Conservation (phyloP, 2,888 invertebrate species). For the Acleris cristana region DNA sequence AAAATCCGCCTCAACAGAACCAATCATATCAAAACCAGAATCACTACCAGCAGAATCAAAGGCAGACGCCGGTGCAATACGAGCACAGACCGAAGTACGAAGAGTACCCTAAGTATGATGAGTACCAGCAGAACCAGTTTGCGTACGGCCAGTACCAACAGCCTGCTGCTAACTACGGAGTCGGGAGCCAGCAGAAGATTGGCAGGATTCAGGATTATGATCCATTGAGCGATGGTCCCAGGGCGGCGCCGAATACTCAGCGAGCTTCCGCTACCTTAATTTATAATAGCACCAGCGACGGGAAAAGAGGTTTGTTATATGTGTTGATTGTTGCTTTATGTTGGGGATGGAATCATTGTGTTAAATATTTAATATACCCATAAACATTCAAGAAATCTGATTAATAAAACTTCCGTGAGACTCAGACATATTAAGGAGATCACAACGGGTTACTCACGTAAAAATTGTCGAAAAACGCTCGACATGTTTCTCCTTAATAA, state of each 20-base stretch:
- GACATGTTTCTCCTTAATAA: no score
- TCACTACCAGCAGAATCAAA: conserved; percentile 24
- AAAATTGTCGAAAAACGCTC: no score
- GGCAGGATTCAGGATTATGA: conserved; percentile 92
- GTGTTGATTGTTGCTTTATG: conserved; percentile 24
- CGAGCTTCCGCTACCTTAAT: conserved; percentile 92
- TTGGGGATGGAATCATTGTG: not conserved
- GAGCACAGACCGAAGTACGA: conserved; percentile 44
- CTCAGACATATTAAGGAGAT: no score
- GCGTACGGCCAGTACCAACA: conserved; percentile 53
- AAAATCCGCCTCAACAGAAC: conserved; percentile 38
- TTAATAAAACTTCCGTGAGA: no score
- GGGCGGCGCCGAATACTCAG: conserved; percentile 88
- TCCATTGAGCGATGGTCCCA: conserved; percentile 88
- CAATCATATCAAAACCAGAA: conserved; percentile 43
- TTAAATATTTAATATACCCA: not conserved
- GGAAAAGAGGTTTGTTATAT: conserved; percentile 66
- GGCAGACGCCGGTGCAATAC: conserved; percentile 47
- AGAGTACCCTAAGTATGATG: conserved; percentile 42
- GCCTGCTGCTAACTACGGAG: conserved; percentile 50
- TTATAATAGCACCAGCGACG: conserved; percentile 86
- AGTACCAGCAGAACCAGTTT: conserved; percentile 51
- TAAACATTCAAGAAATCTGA: no score
- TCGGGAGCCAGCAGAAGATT: conserved; percentile 76
- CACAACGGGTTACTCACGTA: no score